Percentiles rank a stretch among this genome's conserved stretches.
Evolutionary conservation across 2,888 invertebrate genomes (phyloP).

Genomic region (Melangyna quadrimaculata): DNA sequence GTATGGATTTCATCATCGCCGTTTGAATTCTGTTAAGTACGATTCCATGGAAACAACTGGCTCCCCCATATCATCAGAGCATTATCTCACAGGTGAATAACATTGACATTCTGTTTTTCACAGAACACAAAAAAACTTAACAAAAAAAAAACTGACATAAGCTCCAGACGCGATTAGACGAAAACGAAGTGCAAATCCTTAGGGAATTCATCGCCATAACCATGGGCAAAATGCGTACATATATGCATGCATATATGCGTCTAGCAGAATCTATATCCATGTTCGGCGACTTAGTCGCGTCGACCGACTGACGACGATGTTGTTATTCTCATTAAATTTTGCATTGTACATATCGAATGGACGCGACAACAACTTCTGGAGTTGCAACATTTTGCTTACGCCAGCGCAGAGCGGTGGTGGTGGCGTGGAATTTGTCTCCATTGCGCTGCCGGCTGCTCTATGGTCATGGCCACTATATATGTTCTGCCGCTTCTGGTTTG

Average conservation of each 20-base stretch:
- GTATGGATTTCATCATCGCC: slow-evolving; percentile 37
- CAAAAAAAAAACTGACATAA: slow-evolving; percentile 16
- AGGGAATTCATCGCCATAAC: slow-evolving; percentile 58
- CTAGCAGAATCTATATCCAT: slow-evolving; percentile 53
- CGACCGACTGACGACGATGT: too few species aligned
- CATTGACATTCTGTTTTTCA: slow-evolving; percentile 33
- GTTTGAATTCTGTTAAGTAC: slow-evolving; percentile 37
- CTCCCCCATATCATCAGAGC: slow-evolving; percentile 21
- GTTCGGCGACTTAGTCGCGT: slow-evolving; percentile 34
- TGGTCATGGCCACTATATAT: not conserved
- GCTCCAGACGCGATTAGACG: slow-evolving; percentile 48
- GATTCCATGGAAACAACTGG: slow-evolving; percentile 10
- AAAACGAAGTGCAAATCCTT: slow-evolving; percentile 60
- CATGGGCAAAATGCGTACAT: not conserved
- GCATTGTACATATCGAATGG: slow-evolving; percentile 44
- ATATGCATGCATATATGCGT: slow-evolving; percentile 37
- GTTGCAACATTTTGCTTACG: slow-evolving; percentile 55
- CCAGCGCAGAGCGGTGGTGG: not conserved
- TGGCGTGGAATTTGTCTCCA: slow-evolving; percentile 68
- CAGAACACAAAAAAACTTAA: not conserved
- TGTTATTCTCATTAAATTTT: slow-evolving; percentile 68
- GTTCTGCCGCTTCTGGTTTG: slow-evolving; percentile 40
- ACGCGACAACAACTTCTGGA: slow-evolving; percentile 31
- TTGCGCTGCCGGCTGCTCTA: slow-evolving; percentile 29
- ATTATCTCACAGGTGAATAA: slow-evolving; percentile 26